These are phyloP conservation scores for Ceratothoa steindachneri DNA, from an alignment of 2,888 invertebrate species.

Conservation along the genomic window DNA sequence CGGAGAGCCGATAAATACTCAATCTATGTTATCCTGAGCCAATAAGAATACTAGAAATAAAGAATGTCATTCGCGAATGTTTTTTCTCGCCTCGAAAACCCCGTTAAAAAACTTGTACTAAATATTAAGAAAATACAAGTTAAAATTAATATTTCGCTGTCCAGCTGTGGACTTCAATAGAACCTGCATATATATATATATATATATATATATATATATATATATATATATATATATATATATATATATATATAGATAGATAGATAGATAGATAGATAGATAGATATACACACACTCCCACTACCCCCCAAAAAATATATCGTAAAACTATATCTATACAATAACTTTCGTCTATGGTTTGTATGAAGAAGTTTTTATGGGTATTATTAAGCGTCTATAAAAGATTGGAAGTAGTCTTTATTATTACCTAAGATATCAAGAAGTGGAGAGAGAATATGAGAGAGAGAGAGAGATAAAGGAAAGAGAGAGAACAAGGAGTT, in stretches of 20 bases:
- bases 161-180: not conserved
- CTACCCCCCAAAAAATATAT: not conserved
- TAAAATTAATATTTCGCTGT: too few relatives aligned
- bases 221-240: not conserved
- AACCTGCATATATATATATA: not conserved
- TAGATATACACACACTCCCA: not conserved
- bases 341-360: not conserved
- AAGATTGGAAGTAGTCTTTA: not conserved
- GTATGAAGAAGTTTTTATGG: not conserved
- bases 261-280: not conserved
- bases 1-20: too few relatives aligned
- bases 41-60: too few relatives aligned
- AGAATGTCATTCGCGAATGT: too few relatives aligned
- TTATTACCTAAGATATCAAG: not conserved
- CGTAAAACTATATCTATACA: too few relatives aligned
- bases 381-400: not conserved
- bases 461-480: not conserved
- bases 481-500: not conserved
- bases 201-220: slow-evolving; percentile 5
- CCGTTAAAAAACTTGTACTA: too few relatives aligned
- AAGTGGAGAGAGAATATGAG: not conserved
- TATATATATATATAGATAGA: too few relatives aligned
- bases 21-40: too few relatives aligned
- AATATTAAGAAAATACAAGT: too few relatives aligned
- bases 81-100: too few relatives aligned